phyloP scores from a whole-genome alignment of 2,113 vertebrate genomes.

The Brachyhypopomus gauderio region DNA sequence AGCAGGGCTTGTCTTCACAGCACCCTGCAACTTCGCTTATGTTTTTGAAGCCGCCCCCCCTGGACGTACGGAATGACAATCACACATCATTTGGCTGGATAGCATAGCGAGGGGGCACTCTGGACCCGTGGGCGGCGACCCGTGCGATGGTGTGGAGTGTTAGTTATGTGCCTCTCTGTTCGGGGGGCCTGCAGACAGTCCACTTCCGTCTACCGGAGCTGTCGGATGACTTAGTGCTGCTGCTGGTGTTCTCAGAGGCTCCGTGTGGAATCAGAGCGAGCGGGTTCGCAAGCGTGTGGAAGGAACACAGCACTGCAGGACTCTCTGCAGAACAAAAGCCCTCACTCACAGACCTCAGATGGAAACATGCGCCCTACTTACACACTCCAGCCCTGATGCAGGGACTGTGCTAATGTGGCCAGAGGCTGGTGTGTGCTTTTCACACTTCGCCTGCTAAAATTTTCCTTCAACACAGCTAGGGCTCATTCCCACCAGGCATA shows the following conservation, averaged over 20 bases:
- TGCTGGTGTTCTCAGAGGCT: conserved; percentile 47
- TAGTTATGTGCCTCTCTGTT: conserved; percentile 65
- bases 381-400: too few relatives aligned
- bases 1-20: conserved; percentile 38
- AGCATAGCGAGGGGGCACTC: conserved; percentile 50
- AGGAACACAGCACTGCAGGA: conserved; percentile 12
- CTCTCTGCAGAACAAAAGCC: background rate
- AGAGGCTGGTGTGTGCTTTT: background rate
- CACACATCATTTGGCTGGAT: conserved; percentile 52
- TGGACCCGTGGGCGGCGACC: conserved; percentile 64
- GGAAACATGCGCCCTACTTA: background rate
- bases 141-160: conserved; percentile 70
- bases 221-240: conserved; percentile 68
- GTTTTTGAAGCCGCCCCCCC: background rate
- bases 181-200: conserved; percentile 64
- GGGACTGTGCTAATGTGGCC: background rate
- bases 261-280: background rate
- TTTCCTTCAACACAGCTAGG: too few relatives aligned
- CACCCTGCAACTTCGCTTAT: conserved; percentile 46
- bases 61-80: conserved; percentile 53
- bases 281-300: background rate
- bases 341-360: background rate
- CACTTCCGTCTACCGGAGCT: conserved; percentile 73
- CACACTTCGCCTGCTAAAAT: too few relatives aligned
- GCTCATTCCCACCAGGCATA: too few relatives aligned